phyloP scores from a whole-genome alignment of 1,140 invertebrate genomes.

The Nylanderia fulva region DNA sequence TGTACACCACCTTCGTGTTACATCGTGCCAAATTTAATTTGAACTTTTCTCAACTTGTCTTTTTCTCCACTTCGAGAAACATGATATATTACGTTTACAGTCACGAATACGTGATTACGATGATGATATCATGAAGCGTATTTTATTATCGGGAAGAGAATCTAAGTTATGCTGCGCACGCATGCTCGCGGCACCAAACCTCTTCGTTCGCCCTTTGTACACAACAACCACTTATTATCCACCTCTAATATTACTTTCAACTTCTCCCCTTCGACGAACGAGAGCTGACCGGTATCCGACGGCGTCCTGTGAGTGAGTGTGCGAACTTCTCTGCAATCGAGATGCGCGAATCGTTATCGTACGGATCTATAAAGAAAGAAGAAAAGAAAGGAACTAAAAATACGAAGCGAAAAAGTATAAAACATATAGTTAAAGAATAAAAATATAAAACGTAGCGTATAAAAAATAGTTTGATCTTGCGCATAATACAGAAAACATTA shows the following conservation, averaged over 20 bases:
- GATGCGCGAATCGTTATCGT: slow-evolving; percentile 70
- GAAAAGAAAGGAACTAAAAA: slow-evolving; percentile 66
- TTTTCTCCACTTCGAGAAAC: slow-evolving; percentile 15
- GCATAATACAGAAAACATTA: too few relatives aligned
- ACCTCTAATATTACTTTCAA: slow-evolving; percentile 91
- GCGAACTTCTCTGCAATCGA: slow-evolving; percentile 89
- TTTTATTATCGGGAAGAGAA: slow-evolving; percentile 51
- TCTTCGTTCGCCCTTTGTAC: slow-evolving; percentile 91
- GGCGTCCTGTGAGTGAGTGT: slow-evolving; percentile 91
- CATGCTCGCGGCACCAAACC: slow-evolving; percentile 91
- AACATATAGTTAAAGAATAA: neutral
- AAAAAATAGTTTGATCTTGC: too few relatives aligned
- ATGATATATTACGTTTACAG: slow-evolving; percentile 27
- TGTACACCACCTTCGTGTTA: slow-evolving; percentile 78
- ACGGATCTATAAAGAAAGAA: slow-evolving; percentile 69
- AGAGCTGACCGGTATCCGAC: slow-evolving; percentile 92
- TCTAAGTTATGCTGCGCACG: slow-evolving; percentile 87
- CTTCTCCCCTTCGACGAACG: slow-evolving; percentile 92
- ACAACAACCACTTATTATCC: slow-evolving; percentile 91
- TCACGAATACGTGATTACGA: neutral
- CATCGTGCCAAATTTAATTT: slow-evolving; percentile 39
- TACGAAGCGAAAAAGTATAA: slow-evolving; percentile 36
- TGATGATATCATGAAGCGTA: slow-evolving; percentile 20
- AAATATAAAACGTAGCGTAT: slow-evolving; percentile 26
- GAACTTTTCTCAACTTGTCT: slow-evolving; percentile 36